These are phyloP conservation scores for Physeter macrocephalus DNA, from an alignment of 2,113 vertebrate genomes.

Conservation along the genomic window DNA sequence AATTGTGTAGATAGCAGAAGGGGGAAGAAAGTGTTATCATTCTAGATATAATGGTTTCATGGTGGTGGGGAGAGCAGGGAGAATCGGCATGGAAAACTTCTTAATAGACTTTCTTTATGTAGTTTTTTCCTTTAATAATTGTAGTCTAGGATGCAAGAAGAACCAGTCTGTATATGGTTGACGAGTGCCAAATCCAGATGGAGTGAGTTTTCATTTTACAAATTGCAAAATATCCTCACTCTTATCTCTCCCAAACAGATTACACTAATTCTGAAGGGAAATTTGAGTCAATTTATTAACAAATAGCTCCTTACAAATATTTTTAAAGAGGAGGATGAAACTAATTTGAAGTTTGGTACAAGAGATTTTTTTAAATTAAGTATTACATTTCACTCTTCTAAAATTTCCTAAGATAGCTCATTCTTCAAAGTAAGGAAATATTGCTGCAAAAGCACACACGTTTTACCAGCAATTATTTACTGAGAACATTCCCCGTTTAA, in stretches of 20 bases:
- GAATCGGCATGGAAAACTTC: not conserved
- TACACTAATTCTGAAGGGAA: conserved; percentile 40
- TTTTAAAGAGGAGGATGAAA: conserved; percentile 24
- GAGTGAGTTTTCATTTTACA: conserved; percentile 22
- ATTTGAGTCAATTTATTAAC: conserved; percentile 39
- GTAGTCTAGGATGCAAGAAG: not conserved
- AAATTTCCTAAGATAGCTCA: not conserved
- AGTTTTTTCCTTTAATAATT: not conserved
- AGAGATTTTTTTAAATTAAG: not conserved
- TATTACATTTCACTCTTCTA: conserved; percentile 16
- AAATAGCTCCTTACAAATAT: conserved; percentile 52
- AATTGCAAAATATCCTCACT: conserved; percentile 19
- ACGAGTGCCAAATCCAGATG: not conserved
- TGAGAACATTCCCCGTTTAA: not conserved
- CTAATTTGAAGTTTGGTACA: not conserved
- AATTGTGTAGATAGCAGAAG: not conserved
- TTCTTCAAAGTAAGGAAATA: conserved; percentile 21
- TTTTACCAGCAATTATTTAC: not conserved
- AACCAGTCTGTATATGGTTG: not conserved
- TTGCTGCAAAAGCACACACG: not conserved
- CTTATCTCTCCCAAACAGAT: conserved; percentile 46
- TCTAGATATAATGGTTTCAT: conserved; percentile 29
- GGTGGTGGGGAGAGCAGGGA: no score
- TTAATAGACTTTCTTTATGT: not conserved
- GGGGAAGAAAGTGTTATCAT: not conserved